phyloP scores from a whole-genome alignment of 2,797 vertebrate genomes.

The Typhlichthys eigenmanni region DNA sequence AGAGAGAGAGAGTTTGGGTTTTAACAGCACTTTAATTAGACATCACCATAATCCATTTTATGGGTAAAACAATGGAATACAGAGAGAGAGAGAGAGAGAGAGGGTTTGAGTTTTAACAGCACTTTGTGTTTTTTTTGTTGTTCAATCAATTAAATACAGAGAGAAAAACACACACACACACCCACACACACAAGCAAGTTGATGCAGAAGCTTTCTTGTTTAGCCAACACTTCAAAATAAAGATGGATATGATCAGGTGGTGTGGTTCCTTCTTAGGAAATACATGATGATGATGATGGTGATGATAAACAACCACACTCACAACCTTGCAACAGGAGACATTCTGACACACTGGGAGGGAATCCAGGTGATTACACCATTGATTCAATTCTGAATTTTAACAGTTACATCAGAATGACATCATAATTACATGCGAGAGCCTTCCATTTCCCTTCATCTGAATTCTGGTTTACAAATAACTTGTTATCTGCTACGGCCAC shows the following conservation, averaged over 20 bases:
- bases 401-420: slow-evolving; percentile 16
- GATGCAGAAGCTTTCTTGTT: slow-evolving; percentile 36
- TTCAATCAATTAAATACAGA: background rate
- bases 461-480: slow-evolving; percentile 4
- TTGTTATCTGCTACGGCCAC: slow-evolving; percentile 19
- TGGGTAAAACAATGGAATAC: too few relatives aligned
- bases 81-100: too few relatives aligned
- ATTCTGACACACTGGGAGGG: too few relatives aligned
- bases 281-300: slow-evolving; percentile 17
- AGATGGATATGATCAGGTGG: slow-evolving; percentile 20
- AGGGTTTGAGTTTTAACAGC: too few relatives aligned
- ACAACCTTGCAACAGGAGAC: slow-evolving; percentile 15
- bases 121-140: too few relatives aligned
- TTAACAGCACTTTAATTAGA: too few relatives aligned
- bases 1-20: too few relatives aligned
- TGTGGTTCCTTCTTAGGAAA: slow-evolving; percentile 9
- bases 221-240: slow-evolving; percentile 55
- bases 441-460: too few relatives aligned
- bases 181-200: background rate
- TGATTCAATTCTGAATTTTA: background rate
- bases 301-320: slow-evolving; percentile 21
- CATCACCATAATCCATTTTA: too few relatives aligned
- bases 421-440: slow-evolving; percentile 10
- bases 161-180: background rate
- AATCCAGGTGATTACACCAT: background rate